Conservation (phyloP, 2,888 invertebrate species). For the Dasypolia templi region DNA sequence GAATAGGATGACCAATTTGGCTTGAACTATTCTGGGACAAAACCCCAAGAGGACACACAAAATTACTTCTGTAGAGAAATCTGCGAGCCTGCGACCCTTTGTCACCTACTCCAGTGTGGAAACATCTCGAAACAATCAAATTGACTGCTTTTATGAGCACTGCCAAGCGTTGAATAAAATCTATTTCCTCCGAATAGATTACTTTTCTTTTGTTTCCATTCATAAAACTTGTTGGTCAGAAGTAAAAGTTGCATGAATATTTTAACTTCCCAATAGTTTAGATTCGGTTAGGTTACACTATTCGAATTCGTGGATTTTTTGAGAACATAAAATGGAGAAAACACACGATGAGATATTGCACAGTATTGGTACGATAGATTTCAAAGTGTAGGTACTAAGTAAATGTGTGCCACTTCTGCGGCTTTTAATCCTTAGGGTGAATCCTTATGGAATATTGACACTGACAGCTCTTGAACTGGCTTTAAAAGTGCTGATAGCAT, state of each 20-base stretch:
- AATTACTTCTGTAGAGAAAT: conserved; percentile 38
- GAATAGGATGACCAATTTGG: conserved; percentile 23
- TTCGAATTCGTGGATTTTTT: not conserved
- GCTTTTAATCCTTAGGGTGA: no score
- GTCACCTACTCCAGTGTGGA: conserved; percentile 20
- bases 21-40: conserved; percentile 38
- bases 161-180: conserved; percentile 61
- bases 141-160: conserved; percentile 61
- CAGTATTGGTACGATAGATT: not conserved
- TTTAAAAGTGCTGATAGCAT: no score
- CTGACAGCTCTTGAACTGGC: no score
- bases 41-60: conserved; percentile 43
- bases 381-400: not conserved
- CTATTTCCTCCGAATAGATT: conserved; percentile 55
- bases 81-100: conserved; percentile 23
- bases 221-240: conserved; percentile 39
- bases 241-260: conserved; percentile 9
- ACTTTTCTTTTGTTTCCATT: conserved; percentile 45
- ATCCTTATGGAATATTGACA: no score
- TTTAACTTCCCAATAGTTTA: conserved; percentile 7
- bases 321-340: not conserved
- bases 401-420: no score
- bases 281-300: not conserved
- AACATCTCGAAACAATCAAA: conserved; percentile 68
- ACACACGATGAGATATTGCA: not conserved